Conservation (phyloP, 1,140 invertebrate genomes). For the Anadara kagoshimensis region DNA sequence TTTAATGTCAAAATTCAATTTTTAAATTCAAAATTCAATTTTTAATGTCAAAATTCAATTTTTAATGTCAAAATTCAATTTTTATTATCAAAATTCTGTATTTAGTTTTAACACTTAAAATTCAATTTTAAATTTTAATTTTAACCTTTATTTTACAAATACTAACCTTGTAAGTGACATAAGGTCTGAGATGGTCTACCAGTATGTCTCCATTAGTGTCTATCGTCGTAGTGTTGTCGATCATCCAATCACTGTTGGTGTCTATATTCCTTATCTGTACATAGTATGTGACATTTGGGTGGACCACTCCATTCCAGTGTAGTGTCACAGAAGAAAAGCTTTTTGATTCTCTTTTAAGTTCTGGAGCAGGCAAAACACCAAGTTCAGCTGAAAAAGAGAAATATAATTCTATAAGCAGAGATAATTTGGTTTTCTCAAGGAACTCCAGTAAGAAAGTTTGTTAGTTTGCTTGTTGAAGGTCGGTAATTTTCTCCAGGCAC, state of each 20-base stretch:
- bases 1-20: background rate
- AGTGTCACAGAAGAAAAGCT: constrained; percentile 85
- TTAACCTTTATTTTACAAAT: background rate
- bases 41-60: background rate
- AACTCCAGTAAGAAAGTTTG: no score
- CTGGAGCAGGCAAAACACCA: constrained; percentile 82
- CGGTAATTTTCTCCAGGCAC: no score
- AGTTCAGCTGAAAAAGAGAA: constrained; percentile 77
- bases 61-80: background rate
- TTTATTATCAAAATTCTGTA: background rate
- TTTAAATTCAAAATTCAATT: background rate
- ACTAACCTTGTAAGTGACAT: constrained; percentile 89
- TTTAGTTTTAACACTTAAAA: background rate
- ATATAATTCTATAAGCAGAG: no score
- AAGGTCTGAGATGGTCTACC: constrained; percentile 86
- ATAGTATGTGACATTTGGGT: constrained; percentile 81
- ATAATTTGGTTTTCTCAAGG: no score
- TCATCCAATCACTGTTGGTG: constrained; percentile 82
- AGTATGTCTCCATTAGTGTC: constrained; percentile 80
- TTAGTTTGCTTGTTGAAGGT: no score
- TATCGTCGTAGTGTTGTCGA: constrained; percentile 81
- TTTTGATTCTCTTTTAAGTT: constrained; percentile 83
- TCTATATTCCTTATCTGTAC: constrained; percentile 86
- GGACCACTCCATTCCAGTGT: constrained; percentile 82
- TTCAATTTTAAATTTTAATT: background rate